These are phyloP conservation scores for Drosophila arawakana DNA, from an alignment of 1,140 invertebrate species.

Conservation along the genomic window DNA sequence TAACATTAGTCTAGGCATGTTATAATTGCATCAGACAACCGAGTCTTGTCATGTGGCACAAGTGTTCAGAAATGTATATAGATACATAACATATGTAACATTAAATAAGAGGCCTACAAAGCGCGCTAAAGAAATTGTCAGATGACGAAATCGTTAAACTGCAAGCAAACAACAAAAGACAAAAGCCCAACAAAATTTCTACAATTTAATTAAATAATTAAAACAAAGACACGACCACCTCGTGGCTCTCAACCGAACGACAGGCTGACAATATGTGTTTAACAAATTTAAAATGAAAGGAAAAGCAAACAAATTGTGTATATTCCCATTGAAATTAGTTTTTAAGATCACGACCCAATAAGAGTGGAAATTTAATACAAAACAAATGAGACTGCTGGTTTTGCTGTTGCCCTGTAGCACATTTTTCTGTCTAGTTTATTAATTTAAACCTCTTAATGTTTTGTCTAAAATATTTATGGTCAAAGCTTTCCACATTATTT, in stretches of 20 bases:
- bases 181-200: constrained; percentile 47
- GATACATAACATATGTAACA: constrained; percentile 21
- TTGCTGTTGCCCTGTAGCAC: background rate
- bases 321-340: constrained; percentile 33
- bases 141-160: constrained; percentile 66
- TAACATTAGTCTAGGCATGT: constrained; percentile 15
- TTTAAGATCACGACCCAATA: constrained; percentile 25
- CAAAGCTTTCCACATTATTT: too few relatives aligned
- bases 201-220: constrained; percentile 80
- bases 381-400: background rate
- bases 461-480: too few relatives aligned
- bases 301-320: constrained; percentile 19
- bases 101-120: constrained; percentile 50
- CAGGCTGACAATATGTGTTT: constrained; percentile 42
- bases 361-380: constrained; percentile 2
- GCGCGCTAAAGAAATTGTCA: constrained; percentile 39
- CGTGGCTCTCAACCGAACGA: background rate
- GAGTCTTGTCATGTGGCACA: constrained; percentile 26
- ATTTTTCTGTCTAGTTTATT: too few relatives aligned
- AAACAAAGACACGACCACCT: constrained; percentile 43
- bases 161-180: constrained; percentile 34
- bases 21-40: constrained; percentile 42
- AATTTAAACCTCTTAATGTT: too few relatives aligned
- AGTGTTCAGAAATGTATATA: background rate
- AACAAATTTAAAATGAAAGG: constrained; percentile 63